Conservation (phyloP, 92 coral and sea anemone genomes). For the Scolanthus callimorphus region DNA sequence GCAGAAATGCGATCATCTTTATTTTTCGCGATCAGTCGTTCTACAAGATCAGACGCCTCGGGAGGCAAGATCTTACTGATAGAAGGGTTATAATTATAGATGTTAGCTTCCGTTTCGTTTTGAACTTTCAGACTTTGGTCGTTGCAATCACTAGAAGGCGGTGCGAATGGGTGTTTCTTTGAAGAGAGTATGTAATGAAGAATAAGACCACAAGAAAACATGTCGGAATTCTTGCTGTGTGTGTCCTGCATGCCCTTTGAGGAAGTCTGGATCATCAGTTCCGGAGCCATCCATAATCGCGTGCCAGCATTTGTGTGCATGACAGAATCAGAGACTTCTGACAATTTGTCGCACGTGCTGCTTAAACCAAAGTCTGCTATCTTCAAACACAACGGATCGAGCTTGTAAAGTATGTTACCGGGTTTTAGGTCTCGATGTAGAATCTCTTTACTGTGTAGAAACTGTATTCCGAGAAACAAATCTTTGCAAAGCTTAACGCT, state of each 20-base stretch:
- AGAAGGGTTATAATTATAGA: not conserved
- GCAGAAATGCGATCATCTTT: slow-evolving; percentile 11
- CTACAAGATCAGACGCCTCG: slow-evolving; percentile 30
- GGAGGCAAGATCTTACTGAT: slow-evolving; percentile 2
- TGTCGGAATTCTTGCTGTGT: slow-evolving; percentile 9
- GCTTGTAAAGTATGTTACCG: no score
- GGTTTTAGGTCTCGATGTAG: no score
- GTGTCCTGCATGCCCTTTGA: no score
- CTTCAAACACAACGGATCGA: no score
- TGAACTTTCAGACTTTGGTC: not conserved
- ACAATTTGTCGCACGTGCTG: slow-evolving; percentile 6
- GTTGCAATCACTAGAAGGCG: not conserved
- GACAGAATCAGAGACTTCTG: no score
- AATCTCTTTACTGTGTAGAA: no score
- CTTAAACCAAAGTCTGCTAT: no score
- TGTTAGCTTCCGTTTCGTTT: slow-evolving; percentile 16
- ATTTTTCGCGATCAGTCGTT: slow-evolving; percentile 3
- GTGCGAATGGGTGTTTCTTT: slow-evolving; percentile 28
- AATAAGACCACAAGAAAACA: slow-evolving; percentile 10
- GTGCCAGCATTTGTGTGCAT: no score
- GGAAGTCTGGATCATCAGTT: not conserved
- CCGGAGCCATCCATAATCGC: slow-evolving; percentile 6
- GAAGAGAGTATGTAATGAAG: no score
- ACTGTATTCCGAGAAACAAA: no score
- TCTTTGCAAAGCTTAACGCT: no score